Evolutionary conservation across 2,113 vertebrate species (phyloP).

Genomic region (Sialia sialis): DNA sequence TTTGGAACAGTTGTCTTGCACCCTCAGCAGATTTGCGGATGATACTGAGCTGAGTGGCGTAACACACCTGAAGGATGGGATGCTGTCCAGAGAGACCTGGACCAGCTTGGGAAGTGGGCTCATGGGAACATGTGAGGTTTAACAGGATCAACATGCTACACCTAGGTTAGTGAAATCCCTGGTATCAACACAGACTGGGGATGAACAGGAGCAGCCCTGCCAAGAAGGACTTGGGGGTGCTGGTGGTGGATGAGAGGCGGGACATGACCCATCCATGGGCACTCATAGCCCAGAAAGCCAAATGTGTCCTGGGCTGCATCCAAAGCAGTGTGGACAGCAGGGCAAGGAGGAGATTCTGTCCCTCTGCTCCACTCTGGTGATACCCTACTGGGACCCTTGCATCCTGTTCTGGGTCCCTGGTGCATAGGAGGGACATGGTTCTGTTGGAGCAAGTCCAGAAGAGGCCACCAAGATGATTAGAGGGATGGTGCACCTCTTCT

Average conservation of each 20-base stretch:
- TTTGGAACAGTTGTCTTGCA: background rate
- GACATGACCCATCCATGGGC: fast-evolving
- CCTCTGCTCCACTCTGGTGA: background rate
- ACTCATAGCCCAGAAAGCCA: fast-evolving
- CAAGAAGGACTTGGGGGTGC: fast-evolving
- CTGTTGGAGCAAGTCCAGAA: background rate
- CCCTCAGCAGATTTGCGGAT: background rate
- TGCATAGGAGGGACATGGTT: fast-evolving
- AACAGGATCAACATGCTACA: background rate
- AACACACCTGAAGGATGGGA: background rate
- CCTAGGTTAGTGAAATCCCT: background rate
- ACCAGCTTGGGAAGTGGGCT: background rate
- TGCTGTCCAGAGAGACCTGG: background rate
- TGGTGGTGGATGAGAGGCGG: background rate
- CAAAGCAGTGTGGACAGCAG: background rate
- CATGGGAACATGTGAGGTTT: background rate
- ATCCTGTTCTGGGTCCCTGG: too few relatives aligned
- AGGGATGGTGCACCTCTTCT: background rate
- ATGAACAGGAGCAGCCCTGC: background rate
- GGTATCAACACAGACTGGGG: background rate
- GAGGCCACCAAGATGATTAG: background rate
- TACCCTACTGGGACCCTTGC: fast-evolving
- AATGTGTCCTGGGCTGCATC: background rate
- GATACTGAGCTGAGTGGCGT: background rate
- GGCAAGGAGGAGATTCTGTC: background rate